Evolutionary conservation across 2,113 vertebrate species (phyloP).

Genomic region (Mormyrus lacerda): DNA sequence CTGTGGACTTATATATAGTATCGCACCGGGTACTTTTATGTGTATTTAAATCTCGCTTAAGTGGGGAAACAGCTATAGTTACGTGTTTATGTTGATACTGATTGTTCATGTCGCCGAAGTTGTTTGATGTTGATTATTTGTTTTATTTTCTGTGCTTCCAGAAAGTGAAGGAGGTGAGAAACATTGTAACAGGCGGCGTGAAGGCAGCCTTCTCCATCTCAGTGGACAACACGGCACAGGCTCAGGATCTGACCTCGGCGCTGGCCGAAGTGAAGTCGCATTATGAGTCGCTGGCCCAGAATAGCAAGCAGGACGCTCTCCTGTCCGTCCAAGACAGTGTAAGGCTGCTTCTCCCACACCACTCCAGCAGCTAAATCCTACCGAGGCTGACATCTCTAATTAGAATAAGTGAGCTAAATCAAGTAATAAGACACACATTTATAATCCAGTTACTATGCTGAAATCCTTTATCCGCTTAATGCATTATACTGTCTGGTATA

Average conservation of each 20-base stretch:
- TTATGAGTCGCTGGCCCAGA: conserved; percentile 47
- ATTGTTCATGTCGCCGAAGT: background rate
- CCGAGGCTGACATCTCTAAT: background rate
- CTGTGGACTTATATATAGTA: too few relatives aligned
- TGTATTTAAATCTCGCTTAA: background rate
- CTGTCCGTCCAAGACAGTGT: conserved; percentile 49
- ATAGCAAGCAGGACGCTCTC: conserved; percentile 51
- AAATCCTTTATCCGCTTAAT: background rate
- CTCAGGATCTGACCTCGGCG: conserved; percentile 45
- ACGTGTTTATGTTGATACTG: background rate
- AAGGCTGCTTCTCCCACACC: background rate
- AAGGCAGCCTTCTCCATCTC: conserved; percentile 54
- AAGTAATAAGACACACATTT: background rate
- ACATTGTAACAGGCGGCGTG: conserved; percentile 42
- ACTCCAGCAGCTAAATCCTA: background rate
- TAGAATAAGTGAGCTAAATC: background rate
- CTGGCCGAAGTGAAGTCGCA: conserved; percentile 46
- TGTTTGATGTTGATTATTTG: background rate
- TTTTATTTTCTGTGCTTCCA: conserved; percentile 14
- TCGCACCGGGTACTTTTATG: background rate
- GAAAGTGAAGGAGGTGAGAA: conserved; percentile 55
- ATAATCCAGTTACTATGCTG: background rate
- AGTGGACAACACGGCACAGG: conserved; percentile 48
- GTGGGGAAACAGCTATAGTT: background rate
- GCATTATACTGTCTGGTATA: background rate